Conservation (phyloP, 2,113 vertebrate genomes). For the Gambusia affinis region DNA sequence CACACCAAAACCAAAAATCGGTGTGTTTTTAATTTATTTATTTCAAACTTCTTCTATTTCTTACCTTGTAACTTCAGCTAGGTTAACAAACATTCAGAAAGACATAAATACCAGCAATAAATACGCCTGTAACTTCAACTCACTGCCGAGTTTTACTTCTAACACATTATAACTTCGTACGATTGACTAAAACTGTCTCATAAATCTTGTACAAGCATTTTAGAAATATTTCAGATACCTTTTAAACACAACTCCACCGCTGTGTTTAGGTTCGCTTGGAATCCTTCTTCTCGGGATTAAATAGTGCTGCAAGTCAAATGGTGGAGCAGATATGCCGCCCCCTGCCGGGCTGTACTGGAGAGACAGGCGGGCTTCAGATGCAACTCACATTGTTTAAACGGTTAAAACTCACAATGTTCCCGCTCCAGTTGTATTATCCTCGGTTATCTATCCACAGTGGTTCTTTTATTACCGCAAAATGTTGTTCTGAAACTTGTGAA, state of each 20-base stretch:
- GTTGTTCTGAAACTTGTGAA: not conserved
- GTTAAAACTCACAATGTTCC: not conserved
- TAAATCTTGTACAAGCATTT: not conserved
- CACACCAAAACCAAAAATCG: no score
- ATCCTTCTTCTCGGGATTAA: constrained; percentile 16
- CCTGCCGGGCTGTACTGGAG: not conserved
- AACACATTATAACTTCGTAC: not conserved
- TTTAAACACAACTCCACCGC: not conserved
- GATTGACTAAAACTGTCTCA: not conserved
- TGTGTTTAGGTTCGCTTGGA: not conserved
- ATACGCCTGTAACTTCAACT: not conserved
- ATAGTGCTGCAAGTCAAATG: no score
- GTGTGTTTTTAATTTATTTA: no score
- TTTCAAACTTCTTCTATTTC: no score
- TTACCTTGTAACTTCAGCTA: not conserved
- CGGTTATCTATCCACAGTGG: no score
- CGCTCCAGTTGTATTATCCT: not conserved
- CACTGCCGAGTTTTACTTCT: not conserved
- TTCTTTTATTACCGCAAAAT: no score
- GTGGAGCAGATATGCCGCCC: constrained; percentile 6
- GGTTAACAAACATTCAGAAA: not conserved
- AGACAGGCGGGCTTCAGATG: not conserved
- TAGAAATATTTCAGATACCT: constrained; percentile 18
- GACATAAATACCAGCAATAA: not conserved
- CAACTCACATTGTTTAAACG: not conserved